Evolutionary conservation across 2,113 vertebrate species (phyloP), one percentile per base, ranked within the genome.

Genomic region (Eubucco bourcierii): DNA sequence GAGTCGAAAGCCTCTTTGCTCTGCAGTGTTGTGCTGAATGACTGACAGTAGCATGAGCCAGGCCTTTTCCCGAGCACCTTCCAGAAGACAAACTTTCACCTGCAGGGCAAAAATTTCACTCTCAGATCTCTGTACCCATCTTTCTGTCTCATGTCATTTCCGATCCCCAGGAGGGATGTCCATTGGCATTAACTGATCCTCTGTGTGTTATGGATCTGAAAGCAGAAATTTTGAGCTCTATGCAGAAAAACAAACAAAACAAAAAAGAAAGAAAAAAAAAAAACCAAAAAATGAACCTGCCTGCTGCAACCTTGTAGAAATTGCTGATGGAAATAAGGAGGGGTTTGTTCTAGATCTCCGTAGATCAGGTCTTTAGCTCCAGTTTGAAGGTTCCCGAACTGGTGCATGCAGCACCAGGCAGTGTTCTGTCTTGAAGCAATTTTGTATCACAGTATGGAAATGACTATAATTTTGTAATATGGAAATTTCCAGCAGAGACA

Each of bases 101-200:
- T 44, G 17, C 65, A 37, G 21, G 65, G n/a, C 0, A 0, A 78
- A 66, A 75, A 71, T 75, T 39, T 55, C 0, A 0, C 23, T 55
- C 61, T 88, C 24, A 18, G n/a, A 66, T 66, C 65, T 94, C 82
- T 75, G 28, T 80, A 34, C 29, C 25, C 13, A 10, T 80, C 53
- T 46, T 91, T 46, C 44, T 83, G n/a, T 85, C 70, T 86, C 28
- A 6, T 12, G 8, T 59, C 77, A 16, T 71, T 9, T 87, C 80
- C 0, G 0, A 20, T 83, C 53, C 53, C 44, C 61, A 61, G 16
- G 47, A 85, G 52, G n/a, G 23, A 80, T 67, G 89, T 88, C 63
- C 27, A 29, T 25, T 83, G 72, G 78, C 58, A 68, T 82, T 64
- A 82, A 28, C 60, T 5, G 9, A 65, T 78, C 27, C 21, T 91